Conservation (phyloP, 1,140 invertebrate species). For the Drosophila tani region DNA sequence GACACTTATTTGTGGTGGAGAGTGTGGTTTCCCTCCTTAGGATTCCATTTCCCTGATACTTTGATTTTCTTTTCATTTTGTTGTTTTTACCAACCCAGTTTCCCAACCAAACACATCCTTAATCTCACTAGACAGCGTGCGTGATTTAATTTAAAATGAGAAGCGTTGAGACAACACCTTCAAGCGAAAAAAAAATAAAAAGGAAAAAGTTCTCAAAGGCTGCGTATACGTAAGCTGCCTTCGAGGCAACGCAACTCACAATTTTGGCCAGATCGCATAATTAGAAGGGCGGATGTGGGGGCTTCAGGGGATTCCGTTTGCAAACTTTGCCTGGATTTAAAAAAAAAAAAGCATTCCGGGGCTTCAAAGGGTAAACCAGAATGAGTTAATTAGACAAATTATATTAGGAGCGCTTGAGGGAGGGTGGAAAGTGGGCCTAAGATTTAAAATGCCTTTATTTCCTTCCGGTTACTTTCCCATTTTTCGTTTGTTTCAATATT, state of each 20-base stretch:
- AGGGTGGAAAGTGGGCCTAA: too few relatives aligned
- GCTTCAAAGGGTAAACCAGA: slow-evolving; percentile 1
- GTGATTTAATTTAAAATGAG: slow-evolving; percentile 49
- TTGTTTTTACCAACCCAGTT: not conserved
- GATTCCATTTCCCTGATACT: not conserved
- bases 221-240: slow-evolving; percentile 15
- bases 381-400: slow-evolving; percentile 54
- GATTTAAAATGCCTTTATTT: not conserved
- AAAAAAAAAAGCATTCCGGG: too few relatives aligned
- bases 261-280: slow-evolving; percentile 38
- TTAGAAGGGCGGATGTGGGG: slow-evolving; percentile 20
- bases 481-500: not conserved
- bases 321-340: not conserved
- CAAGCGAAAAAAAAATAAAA: slow-evolving; percentile 1
- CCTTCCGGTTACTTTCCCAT: not conserved
- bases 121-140: not conserved
- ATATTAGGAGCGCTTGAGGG: not conserved
- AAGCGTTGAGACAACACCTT: slow-evolving; percentile 17
- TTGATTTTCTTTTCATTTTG: not conserved
- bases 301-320: slow-evolving; percentile 14
- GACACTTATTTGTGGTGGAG: not conserved
- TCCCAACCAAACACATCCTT: too few relatives aligned
- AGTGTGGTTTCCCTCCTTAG: not conserved
- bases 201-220: slow-evolving; percentile 7
- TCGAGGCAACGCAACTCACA: slow-evolving; percentile 17